Conservation (phyloP, 2,888 invertebrate species). For the Synanthedon andrenaeformis region DNA sequence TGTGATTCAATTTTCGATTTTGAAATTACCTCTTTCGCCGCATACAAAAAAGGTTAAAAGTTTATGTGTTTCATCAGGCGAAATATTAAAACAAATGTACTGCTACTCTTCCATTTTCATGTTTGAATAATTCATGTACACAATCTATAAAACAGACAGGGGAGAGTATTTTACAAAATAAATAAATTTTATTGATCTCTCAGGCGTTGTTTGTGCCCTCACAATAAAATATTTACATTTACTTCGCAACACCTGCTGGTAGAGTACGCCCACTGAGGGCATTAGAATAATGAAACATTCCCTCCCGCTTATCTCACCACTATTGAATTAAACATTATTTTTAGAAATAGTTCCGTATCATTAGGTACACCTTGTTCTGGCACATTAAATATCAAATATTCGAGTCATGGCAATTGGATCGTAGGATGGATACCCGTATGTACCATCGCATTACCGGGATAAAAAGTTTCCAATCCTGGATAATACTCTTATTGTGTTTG, state of each 20-base stretch:
- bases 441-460: no score
- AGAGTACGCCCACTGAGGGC: slow-evolving; percentile 36
- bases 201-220: slow-evolving; percentile 62
- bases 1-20: background rate
- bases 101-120: slow-evolving; percentile 44
- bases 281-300: slow-evolving; percentile 63
- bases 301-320: slow-evolving; percentile 31
- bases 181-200: slow-evolving; percentile 71
- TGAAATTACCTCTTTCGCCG: background rate
- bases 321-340: slow-evolving; percentile 40
- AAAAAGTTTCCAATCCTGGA: no score
- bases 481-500: no score
- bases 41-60: slow-evolving; percentile 17
- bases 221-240: slow-evolving; percentile 69
- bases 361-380: background rate
- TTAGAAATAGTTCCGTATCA: background rate
- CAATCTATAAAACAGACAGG: slow-evolving; percentile 65
- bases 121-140: slow-evolving; percentile 65
- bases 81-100: slow-evolving; percentile 61
- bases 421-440: no score
- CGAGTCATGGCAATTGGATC: no score
- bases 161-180: slow-evolving; percentile 66
- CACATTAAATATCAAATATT: no score
- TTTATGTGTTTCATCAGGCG: slow-evolving; percentile 46
- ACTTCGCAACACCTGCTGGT: slow-evolving; percentile 56